Conservation (phyloP, 2,797 vertebrate genomes). For the Sebastolobus altivelis region DNA sequence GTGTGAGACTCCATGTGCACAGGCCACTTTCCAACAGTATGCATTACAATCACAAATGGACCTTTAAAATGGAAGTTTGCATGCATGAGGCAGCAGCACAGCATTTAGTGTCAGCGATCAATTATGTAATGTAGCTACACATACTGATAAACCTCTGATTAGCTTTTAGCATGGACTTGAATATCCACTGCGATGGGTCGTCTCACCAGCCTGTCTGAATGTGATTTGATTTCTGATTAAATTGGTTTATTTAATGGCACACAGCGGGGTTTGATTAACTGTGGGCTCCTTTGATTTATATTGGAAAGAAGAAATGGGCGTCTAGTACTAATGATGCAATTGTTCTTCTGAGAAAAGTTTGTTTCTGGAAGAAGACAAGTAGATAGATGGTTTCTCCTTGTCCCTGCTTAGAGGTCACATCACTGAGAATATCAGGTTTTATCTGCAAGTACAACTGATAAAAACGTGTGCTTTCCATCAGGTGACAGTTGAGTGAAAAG, state of each 20-base stretch:
- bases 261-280: neutral
- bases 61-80: conserved; percentile 65
- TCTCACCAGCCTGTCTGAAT: conserved; percentile 5
- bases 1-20: conserved; percentile 3
- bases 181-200: neutral
- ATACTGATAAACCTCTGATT: conserved; percentile 34
- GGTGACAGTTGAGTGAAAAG: neutral
- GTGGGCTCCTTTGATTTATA: conserved; percentile 1
- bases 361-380: neutral
- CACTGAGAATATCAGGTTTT: conserved; percentile 10
- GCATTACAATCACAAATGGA: conserved; percentile 71
- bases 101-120: conserved; percentile 51
- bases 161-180: conserved; percentile 16
- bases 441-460: neutral
- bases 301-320: neutral
- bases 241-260: conserved; percentile 21
- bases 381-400: conserved; percentile 5
- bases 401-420: neutral
- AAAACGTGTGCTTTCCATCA: neutral
- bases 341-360: conserved; percentile 7
- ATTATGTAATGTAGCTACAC: conserved; percentile 46
- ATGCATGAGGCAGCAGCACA: conserved; percentile 15
- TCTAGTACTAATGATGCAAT: neutral
- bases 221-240: conserved; percentile 9
- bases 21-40: conserved; percentile 54